Conservation (phyloP, 2,888 invertebrate genomes). For the Pandemis corylana region DNA sequence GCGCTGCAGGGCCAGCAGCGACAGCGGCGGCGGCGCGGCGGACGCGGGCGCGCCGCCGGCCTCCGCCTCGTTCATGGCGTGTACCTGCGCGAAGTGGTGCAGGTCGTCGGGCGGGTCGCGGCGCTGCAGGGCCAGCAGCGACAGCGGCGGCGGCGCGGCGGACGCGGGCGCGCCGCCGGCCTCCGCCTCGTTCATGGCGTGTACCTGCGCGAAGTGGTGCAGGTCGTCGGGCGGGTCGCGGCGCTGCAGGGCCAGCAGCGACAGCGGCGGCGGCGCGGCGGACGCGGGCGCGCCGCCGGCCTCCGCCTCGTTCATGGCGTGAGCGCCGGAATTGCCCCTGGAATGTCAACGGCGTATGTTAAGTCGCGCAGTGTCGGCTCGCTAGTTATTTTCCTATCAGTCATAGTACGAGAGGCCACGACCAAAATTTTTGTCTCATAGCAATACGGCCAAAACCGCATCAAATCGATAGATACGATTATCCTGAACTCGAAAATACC, state of each 20-base stretch:
- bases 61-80: constrained; percentile 53
- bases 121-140: constrained; percentile 68
- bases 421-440: too few relatives aligned
- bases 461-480: too few relatives aligned
- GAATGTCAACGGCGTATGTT: background rate
- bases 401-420: too few relatives aligned
- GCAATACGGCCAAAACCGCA: too few relatives aligned
- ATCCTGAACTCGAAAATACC: too few relatives aligned
- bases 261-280: constrained; percentile 69
- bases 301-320: constrained; percentile 53
- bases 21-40: constrained; percentile 69
- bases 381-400: too few relatives aligned
- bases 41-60: constrained; percentile 62
- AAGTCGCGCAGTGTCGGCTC: too few relatives aligned
- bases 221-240: constrained; percentile 66
- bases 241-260: constrained; percentile 68
- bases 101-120: constrained; percentile 66
- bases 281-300: constrained; percentile 62
- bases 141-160: constrained; percentile 69
- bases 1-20: constrained; percentile 68
- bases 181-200: constrained; percentile 51
- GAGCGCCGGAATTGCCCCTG: constrained; percentile 57
- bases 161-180: constrained; percentile 62
- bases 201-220: constrained; percentile 65
- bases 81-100: constrained; percentile 66